Evolutionary conservation across 2,797 vertebrate genomes (phyloP).

Genomic region (Lithobates sylvaticus): DNA sequence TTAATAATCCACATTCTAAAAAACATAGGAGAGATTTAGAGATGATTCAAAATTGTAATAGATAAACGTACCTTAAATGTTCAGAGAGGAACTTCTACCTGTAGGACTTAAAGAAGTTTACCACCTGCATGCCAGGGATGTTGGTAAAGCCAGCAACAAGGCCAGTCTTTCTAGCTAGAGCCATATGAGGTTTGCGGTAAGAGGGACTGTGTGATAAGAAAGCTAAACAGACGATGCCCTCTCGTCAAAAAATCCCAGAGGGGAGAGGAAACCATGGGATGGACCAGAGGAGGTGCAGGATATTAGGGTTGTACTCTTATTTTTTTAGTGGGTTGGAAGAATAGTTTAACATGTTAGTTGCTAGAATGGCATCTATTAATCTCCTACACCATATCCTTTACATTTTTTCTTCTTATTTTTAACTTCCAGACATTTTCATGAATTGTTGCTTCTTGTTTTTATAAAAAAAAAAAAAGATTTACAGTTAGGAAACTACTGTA

Average conservation of each 20-base stretch:
- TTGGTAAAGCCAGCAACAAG: neutral
- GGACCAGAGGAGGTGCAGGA: conserved; percentile 70
- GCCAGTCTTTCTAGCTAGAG: conserved; percentile 5
- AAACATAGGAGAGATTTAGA: neutral
- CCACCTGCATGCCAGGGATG: conserved; percentile 7
- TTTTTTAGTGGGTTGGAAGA: conserved; percentile 11
- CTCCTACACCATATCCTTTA: neutral
- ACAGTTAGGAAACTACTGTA: too few relatives aligned
- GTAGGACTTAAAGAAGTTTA: neutral
- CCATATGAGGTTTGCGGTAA: conserved; percentile 26
- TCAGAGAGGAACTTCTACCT: conserved; percentile 25
- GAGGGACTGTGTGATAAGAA: conserved; percentile 25
- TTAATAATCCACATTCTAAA: neutral
- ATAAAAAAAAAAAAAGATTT: too few relatives aligned
- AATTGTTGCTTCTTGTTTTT: too few relatives aligned
- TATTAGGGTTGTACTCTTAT: conserved; percentile 52
- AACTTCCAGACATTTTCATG: neutral
- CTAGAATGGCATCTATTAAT: neutral
- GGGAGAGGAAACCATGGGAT: conserved; percentile 55
- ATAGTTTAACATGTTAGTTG: conserved; percentile 48
- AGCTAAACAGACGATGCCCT: conserved; percentile 44
- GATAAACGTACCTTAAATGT: conserved; percentile 39
- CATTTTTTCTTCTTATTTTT: neutral
- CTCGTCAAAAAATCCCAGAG: conserved; percentile 29
- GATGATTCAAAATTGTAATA: neutral